Base-by-base conservation (phyloP, 2,797 vertebrate species). In the Scomberomorus guttatus region DNA sequence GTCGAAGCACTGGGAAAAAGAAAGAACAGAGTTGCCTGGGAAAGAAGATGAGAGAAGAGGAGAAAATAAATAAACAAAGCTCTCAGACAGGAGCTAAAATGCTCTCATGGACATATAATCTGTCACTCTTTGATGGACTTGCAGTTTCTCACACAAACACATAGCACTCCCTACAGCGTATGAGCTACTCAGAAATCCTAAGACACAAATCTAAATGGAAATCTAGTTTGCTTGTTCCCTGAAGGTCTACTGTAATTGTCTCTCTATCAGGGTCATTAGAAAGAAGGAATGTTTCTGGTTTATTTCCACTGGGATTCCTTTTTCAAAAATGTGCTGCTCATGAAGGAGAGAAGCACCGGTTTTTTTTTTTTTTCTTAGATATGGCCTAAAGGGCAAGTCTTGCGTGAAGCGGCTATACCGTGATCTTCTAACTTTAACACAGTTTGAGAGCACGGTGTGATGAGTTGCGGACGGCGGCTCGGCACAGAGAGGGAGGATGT, bases 121-220 rank as follows among this genome's bases (percentile, higher is more conserved):
- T 18, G 29, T 62, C 63, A 55, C 3, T 39, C 79, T 67, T 48
- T 83, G 79, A 79, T 77, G 65, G 65, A 69, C 51, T 13, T 77
- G 62, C 70, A 60, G 69, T 78, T 80, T 42, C 67, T 77, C 37
- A 57, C 69, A 82, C 71, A 81, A 77, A 87, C 72, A 67, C 71
- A 63, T 17, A 37, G 7, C 10, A 58, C 75, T 80, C 80, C 75
- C 75, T 27, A 4, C 62, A 83, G 79, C 59, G 34, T 75, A 60
- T 37, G 39, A 77, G 75, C 51, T 46, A 42, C 42, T 69, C 56
- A 42, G 72, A 84, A 79, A 83, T 66, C 78, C 80, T 70, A 70
- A 77, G 72, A 85, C 77, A 80, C 79, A 82, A 78, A 92, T 93
- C 89, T 90, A 85, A 90, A 94, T 90, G 85, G 78, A 91, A 91